phyloP scores from a whole-genome alignment of 1,140 invertebrate genomes.

The Hetaerina americana region DNA sequence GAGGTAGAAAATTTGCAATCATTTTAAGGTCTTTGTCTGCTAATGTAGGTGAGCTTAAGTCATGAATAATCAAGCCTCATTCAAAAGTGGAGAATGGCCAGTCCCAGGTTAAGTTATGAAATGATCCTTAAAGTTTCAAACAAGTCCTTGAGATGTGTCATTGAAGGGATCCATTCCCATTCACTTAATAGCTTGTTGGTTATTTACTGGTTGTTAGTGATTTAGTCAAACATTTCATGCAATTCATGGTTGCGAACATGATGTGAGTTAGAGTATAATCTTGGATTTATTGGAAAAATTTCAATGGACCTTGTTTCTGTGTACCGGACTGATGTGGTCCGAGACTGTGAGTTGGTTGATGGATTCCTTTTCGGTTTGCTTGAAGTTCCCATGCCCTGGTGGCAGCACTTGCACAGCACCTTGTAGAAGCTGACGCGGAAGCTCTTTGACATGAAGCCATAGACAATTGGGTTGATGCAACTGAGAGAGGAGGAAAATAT shows the following conservation, averaged over 20 bases:
- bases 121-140: too few relatives aligned
- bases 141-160: too few relatives aligned
- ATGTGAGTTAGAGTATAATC: background rate
- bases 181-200: background rate
- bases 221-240: background rate
- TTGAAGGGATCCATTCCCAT: too few relatives aligned
- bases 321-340: slow-evolving; percentile 26
- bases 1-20: too few relatives aligned
- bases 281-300: background rate
- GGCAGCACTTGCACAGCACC: slow-evolving; percentile 28
- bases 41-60: too few relatives aligned
- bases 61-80: too few relatives aligned
- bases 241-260: too few relatives aligned
- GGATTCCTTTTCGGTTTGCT: slow-evolving; percentile 16
- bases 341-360: slow-evolving; percentile 22
- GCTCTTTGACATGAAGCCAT: slow-evolving; percentile 69
- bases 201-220: background rate
- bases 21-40: too few relatives aligned
- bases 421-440: slow-evolving; percentile 50
- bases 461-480: slow-evolving; percentile 64
- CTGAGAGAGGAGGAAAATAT: slow-evolving; percentile 36
- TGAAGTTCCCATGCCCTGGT: background rate
- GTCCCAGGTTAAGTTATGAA: too few relatives aligned
- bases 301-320: slow-evolving; percentile 6
- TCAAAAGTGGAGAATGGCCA: too few relatives aligned